Evolutionary conservation across 2,888 invertebrate genomes (phyloP).

Genomic region (Margaritifera margaritifera): DNA sequence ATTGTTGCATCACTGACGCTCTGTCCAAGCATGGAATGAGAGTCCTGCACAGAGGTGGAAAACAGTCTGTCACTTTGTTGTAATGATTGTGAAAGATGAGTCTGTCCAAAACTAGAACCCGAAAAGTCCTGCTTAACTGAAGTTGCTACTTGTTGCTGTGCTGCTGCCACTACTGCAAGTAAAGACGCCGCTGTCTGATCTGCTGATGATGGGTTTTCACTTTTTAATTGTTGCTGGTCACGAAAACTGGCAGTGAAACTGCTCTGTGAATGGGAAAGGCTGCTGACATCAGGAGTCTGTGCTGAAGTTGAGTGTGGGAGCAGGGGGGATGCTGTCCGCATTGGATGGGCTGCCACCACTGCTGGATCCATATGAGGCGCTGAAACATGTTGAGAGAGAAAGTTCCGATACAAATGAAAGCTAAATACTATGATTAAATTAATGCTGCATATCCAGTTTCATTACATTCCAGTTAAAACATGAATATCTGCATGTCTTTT

Average conservation of each 20-base stretch:
- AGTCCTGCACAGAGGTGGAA: constrained; percentile 35
- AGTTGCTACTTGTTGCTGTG: constrained; percentile 19
- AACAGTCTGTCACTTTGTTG: constrained; percentile 51
- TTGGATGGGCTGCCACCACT: constrained; percentile 65
- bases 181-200: constrained; percentile 19
- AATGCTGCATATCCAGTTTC: constrained; percentile 3
- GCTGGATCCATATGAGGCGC: constrained; percentile 67
- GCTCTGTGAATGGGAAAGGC: constrained; percentile 26
- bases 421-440: background rate
- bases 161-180: constrained; percentile 19
- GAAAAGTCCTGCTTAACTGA: constrained; percentile 36
- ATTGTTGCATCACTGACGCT: constrained; percentile 40
- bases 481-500: too few relatives aligned
- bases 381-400: constrained; percentile 18
- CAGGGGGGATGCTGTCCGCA: constrained; percentile 46
- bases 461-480: background rate
- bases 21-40: constrained; percentile 40
- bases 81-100: constrained; percentile 34
- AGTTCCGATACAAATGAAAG: background rate
- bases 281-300: constrained; percentile 29
- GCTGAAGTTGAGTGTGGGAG: constrained; percentile 30
- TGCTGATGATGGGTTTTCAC: constrained; percentile 19
- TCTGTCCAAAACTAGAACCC: constrained; percentile 43
- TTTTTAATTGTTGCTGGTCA: constrained; percentile 34
- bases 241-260: constrained; percentile 25